Evolutionary conservation across 2,888 invertebrate species (phyloP).

Genomic region (Hirtodrosophila duncani): DNA sequence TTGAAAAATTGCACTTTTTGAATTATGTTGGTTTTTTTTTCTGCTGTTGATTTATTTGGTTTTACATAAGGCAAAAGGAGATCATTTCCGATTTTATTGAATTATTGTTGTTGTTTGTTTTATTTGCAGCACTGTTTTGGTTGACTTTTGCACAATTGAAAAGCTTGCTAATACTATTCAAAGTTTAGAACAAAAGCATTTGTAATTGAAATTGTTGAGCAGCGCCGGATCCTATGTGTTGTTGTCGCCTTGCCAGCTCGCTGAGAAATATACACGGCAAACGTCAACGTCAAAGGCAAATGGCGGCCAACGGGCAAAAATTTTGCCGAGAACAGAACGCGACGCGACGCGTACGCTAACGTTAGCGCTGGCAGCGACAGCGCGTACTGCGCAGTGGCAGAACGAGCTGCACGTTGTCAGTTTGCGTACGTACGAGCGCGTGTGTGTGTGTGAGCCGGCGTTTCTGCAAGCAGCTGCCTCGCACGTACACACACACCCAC

Average conservation of each 20-base stretch:
- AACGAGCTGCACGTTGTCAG: slow-evolving; percentile 24
- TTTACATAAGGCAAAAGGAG: slow-evolving; percentile 56
- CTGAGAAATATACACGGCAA: slow-evolving; percentile 64
- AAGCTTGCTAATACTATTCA: slow-evolving; percentile 59
- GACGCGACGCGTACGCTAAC: slow-evolving; percentile 16
- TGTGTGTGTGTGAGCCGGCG: slow-evolving; percentile 21
- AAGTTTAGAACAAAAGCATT: slow-evolving; percentile 40
- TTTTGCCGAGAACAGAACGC: slow-evolving; percentile 57
- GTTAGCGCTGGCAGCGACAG: slow-evolving; percentile 15
- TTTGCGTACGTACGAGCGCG: neutral
- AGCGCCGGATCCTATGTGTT: slow-evolving; percentile 37
- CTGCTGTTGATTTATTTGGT: slow-evolving; percentile 4
- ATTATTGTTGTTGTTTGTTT: slow-evolving; percentile 13
- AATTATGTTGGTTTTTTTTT: slow-evolving; percentile 15
- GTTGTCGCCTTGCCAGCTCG: slow-evolving; percentile 74
- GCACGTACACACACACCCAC: slow-evolving; percentile 1
- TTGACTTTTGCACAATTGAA: slow-evolving; percentile 30
- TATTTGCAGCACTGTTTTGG: too few species aligned
- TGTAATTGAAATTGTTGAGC: slow-evolving; percentile 16
- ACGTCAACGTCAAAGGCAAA: slow-evolving; percentile 15
- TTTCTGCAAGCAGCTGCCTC: slow-evolving; percentile 24
- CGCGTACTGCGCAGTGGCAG: too few species aligned
- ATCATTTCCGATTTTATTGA: slow-evolving; percentile 31
- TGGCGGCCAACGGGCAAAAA: slow-evolving; percentile 41
- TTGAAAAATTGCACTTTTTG: slow-evolving; percentile 62